Evolutionary conservation across 2,797 vertebrate genomes (phyloP).

Genomic region (Dendrocincla fuliginosa): DNA sequence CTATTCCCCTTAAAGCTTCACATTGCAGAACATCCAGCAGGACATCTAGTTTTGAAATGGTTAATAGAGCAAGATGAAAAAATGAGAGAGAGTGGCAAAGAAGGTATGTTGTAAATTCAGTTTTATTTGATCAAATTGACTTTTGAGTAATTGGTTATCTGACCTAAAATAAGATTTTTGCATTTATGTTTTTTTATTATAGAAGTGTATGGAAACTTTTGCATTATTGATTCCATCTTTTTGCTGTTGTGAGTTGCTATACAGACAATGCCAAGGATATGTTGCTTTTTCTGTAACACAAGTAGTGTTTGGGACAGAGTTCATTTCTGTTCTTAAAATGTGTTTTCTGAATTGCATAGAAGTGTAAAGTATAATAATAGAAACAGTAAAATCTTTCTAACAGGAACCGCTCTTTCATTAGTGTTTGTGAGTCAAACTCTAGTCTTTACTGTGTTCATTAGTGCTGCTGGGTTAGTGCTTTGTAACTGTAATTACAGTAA

Average conservation of each 20-base stretch:
- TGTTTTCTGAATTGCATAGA: not conserved
- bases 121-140: not conserved
- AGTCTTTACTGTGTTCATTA: not conserved
- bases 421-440: not conserved
- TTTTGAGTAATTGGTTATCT: not conserved
- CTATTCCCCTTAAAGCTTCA: constrained; percentile 82
- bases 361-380: not conserved
- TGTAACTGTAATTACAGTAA: not conserved
- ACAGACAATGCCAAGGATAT: not conserved
- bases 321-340: not conserved
- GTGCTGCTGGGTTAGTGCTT: not conserved
- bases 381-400: not conserved
- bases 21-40: constrained; percentile 92
- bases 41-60: constrained; percentile 96
- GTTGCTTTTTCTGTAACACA: not conserved
- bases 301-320: not conserved
- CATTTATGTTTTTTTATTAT: not conserved
- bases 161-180: not conserved
- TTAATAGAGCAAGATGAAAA: constrained; percentile 91
- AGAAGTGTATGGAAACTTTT: not conserved
- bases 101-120: constrained; percentile 78
- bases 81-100: constrained; percentile 78
- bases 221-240: not conserved
- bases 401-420: not conserved
- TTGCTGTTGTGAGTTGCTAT: not conserved